phyloP scores from a whole-genome alignment of 2,797 vertebrate genomes.

The Siniperca undulata region DNA sequence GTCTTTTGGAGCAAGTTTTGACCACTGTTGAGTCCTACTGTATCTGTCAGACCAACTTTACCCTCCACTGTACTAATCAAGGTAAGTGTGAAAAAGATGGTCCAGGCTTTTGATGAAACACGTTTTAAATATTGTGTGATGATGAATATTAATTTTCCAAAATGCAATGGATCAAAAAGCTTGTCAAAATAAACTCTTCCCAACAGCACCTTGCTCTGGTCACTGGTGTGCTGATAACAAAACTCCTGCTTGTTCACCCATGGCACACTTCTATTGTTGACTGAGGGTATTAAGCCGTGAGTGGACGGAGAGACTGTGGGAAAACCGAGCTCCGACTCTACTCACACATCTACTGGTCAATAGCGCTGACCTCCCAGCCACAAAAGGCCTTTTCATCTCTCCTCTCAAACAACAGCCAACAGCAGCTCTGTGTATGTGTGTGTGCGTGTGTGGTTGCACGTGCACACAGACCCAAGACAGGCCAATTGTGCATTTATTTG shows the following conservation, averaged over 20 bases:
- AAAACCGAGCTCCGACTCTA: constrained; percentile 87
- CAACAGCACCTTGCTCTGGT: constrained; percentile 33
- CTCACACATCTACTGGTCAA: constrained; percentile 86
- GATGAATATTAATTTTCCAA: constrained; percentile 7
- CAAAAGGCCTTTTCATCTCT: constrained; percentile 81
- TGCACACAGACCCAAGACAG: constrained; percentile 26
- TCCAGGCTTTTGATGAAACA: neutral
- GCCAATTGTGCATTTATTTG: constrained; percentile 44
- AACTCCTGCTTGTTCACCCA: constrained; percentile 76
- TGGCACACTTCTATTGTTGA: constrained; percentile 91
- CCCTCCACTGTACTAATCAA: neutral
- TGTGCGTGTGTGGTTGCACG: constrained; percentile 28
- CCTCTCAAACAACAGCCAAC: constrained; percentile 69
- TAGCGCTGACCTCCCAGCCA: constrained; percentile 79
- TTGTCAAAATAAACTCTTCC: constrained; percentile 28
- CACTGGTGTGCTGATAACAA: constrained; percentile 65
- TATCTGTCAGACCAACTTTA: neutral
- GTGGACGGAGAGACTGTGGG: constrained; percentile 90
- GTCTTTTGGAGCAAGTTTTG: neutral
- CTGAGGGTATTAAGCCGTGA: constrained; percentile 84
- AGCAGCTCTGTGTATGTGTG: constrained; percentile 49
- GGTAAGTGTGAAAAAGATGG: neutral
- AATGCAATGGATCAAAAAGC: neutral
- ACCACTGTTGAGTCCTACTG: neutral
- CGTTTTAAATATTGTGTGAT: neutral